Conservation (phyloP, 2,797 vertebrate genomes). For the Danionella dracula region DNA sequence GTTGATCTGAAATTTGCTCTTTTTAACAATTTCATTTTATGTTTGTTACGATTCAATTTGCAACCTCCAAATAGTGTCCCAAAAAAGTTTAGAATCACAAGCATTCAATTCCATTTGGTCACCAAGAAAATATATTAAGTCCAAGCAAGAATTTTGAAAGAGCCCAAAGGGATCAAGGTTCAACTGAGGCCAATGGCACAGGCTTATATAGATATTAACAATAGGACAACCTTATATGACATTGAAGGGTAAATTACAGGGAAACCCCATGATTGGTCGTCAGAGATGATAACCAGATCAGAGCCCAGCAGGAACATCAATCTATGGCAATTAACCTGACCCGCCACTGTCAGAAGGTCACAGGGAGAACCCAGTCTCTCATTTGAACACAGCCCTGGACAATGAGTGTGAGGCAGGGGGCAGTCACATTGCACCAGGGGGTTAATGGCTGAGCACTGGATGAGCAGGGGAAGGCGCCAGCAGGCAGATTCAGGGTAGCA, state of each 20-base stretch:
- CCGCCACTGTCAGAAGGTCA: conserved; percentile 18
- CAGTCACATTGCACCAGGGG: background rate
- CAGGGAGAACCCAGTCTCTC: background rate
- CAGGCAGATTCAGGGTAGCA: conserved; percentile 8
- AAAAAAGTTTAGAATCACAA: too few relatives aligned
- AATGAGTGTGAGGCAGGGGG: conserved; percentile 2
- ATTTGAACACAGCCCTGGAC: conserved; percentile 14
- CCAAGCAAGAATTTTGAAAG: background rate
- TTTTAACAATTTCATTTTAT: too few relatives aligned
- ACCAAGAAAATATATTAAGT: conserved; percentile 11
- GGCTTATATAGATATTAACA: conserved; percentile 31
- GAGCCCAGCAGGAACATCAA: conserved; percentile 16
- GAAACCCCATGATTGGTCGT: conserved; percentile 27
- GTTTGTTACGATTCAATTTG: too few relatives aligned
- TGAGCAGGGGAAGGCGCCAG: conserved; percentile 1
- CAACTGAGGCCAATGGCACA: background rate
- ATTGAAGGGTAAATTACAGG: conserved; percentile 26
- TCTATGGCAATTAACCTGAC: conserved; percentile 31
- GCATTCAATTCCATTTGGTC: background rate
- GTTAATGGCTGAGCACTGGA: conserved; percentile 28
- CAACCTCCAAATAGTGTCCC: too few relatives aligned
- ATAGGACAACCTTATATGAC: conserved; percentile 24
- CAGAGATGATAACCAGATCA: conserved; percentile 5
- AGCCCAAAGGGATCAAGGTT: background rate
- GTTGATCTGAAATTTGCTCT: too few relatives aligned